phyloP scores from a whole-genome alignment of 1,140 invertebrate species.

The Macrobrachium rosenbergii region DNA sequence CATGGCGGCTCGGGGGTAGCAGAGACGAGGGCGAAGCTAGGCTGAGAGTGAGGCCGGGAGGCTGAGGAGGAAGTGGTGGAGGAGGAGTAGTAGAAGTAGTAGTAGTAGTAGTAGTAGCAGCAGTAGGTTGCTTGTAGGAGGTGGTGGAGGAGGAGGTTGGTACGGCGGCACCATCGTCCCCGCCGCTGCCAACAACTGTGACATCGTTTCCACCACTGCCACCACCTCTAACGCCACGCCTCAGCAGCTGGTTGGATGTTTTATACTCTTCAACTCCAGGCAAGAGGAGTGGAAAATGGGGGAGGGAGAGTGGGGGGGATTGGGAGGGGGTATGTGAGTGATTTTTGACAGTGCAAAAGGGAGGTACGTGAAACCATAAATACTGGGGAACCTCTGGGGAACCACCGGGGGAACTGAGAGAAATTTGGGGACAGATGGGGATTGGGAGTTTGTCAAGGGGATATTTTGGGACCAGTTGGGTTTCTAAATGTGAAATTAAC shows the following conservation, averaged over 20 bases:
- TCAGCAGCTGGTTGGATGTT: conserved; percentile 44
- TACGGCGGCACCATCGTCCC: neutral
- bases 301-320: neutral
- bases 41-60: conserved; percentile 53
- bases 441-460: neutral
- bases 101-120: no score
- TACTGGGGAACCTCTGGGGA: no score
- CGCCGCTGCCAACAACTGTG: neutral
- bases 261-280: conserved; percentile 50
- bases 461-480: neutral
- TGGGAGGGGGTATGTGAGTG: neutral
- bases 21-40: conserved; percentile 46
- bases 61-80: neutral
- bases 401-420: neutral
- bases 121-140: no score
- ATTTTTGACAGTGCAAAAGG: neutral
- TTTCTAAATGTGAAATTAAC: no score
- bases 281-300: conserved; percentile 3
- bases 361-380: neutral
- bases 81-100: no score
- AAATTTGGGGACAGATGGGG: neutral
- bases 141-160: neutral
- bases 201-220: neutral
- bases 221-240: conserved; percentile 34
- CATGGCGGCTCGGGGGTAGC: conserved; percentile 33